Percentiles rank a stretch among this genome's conserved stretches.
phyloP scores from a whole-genome alignment of 1,140 invertebrate species.

The Drosophila watanabei region DNA sequence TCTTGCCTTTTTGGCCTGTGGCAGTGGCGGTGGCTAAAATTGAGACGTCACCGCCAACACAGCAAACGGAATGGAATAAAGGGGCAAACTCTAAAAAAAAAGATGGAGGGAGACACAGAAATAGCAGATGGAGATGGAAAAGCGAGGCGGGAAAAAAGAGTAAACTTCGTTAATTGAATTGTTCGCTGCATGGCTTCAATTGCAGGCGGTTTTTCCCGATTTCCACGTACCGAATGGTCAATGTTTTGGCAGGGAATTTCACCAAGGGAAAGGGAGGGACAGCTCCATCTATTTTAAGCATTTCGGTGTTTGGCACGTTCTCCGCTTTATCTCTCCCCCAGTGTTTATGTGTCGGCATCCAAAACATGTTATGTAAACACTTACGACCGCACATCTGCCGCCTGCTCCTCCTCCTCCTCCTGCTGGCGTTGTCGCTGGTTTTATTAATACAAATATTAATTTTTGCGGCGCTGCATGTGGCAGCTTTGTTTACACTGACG shows the following conservation, averaged over 20 bases:
- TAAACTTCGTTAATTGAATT: conserved; percentile 80
- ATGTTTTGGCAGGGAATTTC: conserved; percentile 1
- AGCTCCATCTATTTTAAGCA: conserved; percentile 58
- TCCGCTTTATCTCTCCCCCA: conserved; percentile 47
- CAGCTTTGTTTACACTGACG: conserved; percentile 79
- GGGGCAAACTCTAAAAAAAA: conserved; percentile 9
- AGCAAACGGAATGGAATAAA: conserved; percentile 51
- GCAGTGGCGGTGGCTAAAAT: conserved; percentile 62
- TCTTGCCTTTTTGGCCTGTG: conserved; percentile 54
- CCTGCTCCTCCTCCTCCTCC: conserved; percentile 1
- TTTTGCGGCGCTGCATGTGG: conserved; percentile 80
- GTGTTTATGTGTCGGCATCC: conserved; percentile 67
- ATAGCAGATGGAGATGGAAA: conserved; percentile 1
- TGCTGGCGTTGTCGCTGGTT: conserved; percentile 35
- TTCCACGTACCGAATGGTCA: conserved; percentile 9
- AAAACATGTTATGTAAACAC: conserved; percentile 81
- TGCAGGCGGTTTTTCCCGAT: conserved; percentile 35
- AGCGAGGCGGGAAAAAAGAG: conserved; percentile 28
- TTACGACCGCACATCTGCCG: conserved; percentile 80
- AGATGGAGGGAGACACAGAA: neutral
- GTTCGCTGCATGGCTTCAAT: conserved; percentile 74
- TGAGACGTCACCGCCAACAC: conserved; percentile 73
- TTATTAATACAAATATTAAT: conserved; percentile 84
- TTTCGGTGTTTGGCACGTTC: conserved; percentile 74
- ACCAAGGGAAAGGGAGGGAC: neutral